phyloP scores from a whole-genome alignment of 2,888 invertebrate genomes.

The Drosophila prostipennis region DNA sequence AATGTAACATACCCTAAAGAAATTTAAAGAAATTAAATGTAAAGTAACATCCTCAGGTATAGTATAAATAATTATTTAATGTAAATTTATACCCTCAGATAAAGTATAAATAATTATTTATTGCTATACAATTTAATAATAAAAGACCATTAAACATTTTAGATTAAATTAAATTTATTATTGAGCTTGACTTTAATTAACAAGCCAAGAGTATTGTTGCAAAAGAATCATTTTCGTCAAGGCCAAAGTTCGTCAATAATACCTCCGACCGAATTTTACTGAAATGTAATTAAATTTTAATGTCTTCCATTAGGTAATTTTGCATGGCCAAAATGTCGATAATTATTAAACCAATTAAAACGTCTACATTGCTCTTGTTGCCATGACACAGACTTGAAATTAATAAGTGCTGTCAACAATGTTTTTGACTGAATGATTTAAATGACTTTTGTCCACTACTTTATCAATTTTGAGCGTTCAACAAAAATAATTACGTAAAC shows the following conservation, averaged over 20 bases:
- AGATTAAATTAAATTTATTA: no score
- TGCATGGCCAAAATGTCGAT: conserved; percentile 9
- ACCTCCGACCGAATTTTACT: not conserved
- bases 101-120: no score
- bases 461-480: not conserved
- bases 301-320: conserved; percentile 7
- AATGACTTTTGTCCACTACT: conserved; percentile 11
- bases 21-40: no score
- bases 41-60: no score
- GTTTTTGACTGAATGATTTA: conserved; percentile 3
- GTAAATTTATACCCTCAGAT: no score
- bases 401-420: conserved; percentile 15
- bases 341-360: conserved; percentile 33
- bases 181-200: not conserved
- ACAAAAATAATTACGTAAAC: not conserved
- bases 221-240: not conserved
- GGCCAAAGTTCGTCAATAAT: not conserved
- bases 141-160: no score
- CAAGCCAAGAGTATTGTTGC: not conserved
- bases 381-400: conserved; percentile 21
- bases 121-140: no score
- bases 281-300: conserved; percentile 26
- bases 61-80: no score
- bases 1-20: not conserved
- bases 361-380: conserved; percentile 6